These are phyloP conservation scores for Mustela lutreola DNA, from an alignment of 2,113 vertebrate species.

Conservation along the genomic window DNA sequence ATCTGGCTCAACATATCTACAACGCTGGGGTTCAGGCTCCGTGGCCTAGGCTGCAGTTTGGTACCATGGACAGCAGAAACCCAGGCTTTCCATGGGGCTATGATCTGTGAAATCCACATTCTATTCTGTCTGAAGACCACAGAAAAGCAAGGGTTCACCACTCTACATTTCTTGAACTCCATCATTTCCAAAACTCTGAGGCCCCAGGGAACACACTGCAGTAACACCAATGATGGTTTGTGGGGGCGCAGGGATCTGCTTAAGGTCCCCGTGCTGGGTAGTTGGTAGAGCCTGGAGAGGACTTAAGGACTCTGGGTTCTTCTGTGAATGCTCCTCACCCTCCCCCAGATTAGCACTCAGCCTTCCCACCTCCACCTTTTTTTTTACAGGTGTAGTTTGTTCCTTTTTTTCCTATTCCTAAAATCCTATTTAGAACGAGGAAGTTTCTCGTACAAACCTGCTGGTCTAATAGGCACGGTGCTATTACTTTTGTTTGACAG, in stretches of 20 bases:
- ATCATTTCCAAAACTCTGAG: not conserved
- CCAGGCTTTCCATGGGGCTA: accelerated
- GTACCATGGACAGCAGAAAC: constrained; percentile 50
- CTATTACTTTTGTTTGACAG: not conserved
- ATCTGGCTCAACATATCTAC: not conserved
- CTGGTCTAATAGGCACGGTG: not conserved
- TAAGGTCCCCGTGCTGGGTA: not conserved
- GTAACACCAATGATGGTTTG: not conserved
- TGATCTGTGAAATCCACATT: not conserved
- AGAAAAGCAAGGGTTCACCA: not conserved
- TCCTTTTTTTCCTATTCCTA: not conserved
- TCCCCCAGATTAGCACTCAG: not conserved
- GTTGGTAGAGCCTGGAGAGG: not conserved
- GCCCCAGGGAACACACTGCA: not conserved
- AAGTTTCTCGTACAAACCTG: not conserved
- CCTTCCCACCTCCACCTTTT: not conserved
- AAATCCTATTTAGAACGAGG: not conserved
- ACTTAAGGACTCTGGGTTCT: not conserved
- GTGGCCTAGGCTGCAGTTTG: not conserved
- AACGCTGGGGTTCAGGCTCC: not conserved
- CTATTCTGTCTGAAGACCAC: not conserved
- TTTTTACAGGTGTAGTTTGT: not conserved
- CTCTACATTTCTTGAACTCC: not conserved
- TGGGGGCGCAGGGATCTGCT: not conserved
- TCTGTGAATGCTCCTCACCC: not conserved